Evolutionary conservation across 2,888 invertebrate species (phyloP).

Genomic region (Drosophila mulleri): DNA sequence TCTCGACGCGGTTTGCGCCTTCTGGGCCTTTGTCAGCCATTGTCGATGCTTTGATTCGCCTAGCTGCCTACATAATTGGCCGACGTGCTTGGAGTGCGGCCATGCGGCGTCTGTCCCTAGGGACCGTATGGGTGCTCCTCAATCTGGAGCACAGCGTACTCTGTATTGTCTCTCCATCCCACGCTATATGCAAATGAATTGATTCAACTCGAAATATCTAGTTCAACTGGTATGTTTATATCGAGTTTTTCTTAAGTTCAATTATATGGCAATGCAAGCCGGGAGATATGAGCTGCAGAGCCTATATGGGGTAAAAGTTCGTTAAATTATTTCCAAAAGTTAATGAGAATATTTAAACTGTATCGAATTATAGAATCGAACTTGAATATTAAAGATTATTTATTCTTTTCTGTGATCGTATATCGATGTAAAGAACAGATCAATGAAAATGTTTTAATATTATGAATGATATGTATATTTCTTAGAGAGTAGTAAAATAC

Average conservation of each 20-base stretch:
- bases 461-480: too few relatives aligned
- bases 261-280: neutral
- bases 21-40: conserved; percentile 31
- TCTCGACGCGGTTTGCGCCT: neutral
- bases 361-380: neutral
- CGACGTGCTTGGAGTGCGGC: conserved; percentile 40
- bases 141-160: conserved; percentile 9
- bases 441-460: too few relatives aligned
- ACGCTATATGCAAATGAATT: conserved; percentile 42
- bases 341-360: neutral
- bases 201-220: conserved; percentile 5
- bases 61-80: conserved; percentile 57
- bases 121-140: conserved; percentile 26
- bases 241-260: neutral
- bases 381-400: neutral
- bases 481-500: too few relatives aligned
- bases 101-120: conserved; percentile 40
- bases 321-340: neutral
- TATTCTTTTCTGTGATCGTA: too few relatives aligned
- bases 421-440: too few relatives aligned
- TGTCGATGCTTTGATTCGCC: conserved; percentile 47
- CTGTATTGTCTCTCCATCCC: conserved; percentile 21
- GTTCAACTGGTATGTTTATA: neutral
- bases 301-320: neutral
- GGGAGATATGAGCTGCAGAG: too few relatives aligned